A percentile compares a stretch with the other conserved stretches of the same genome.
phyloP scores from a whole-genome alignment of 2,888 invertebrate species.

The Pristionchus japonicus region DNA sequence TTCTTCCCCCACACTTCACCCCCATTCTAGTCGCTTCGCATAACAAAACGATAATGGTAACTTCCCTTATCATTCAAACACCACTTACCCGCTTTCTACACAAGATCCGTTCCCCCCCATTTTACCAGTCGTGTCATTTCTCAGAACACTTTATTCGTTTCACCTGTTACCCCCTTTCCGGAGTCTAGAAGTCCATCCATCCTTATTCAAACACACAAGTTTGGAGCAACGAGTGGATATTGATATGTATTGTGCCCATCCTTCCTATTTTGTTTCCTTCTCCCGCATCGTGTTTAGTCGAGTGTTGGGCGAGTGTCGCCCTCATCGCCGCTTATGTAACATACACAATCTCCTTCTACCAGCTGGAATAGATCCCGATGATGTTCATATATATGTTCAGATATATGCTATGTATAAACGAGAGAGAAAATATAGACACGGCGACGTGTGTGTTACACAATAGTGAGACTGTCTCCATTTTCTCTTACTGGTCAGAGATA shows the following conservation, averaged over 20 bases:
- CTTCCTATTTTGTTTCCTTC: neutral
- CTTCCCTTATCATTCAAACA: neutral
- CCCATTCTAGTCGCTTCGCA: no score
- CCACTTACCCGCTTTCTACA: neutral
- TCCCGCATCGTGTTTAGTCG: neutral
- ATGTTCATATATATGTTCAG: neutral
- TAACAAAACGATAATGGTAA: neutral
- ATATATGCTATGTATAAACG: neutral
- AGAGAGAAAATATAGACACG: neutral
- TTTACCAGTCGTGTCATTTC: conserved; percentile 25
- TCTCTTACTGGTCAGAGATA: no score
- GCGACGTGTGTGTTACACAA: no score
- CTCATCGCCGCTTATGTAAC: neutral
- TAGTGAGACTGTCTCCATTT: no score
- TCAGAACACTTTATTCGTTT: neutral
- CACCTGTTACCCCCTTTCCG: neutral
- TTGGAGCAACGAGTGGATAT: conserved; percentile 33
- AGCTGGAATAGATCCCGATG: conserved; percentile 13
- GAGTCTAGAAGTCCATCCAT: conserved; percentile 29
- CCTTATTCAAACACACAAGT: conserved; percentile 9
- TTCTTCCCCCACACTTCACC: neutral
- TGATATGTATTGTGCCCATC: conserved; percentile 1
- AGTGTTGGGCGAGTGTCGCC: neutral
- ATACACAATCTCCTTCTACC: neutral
- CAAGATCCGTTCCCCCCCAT: neutral